phyloP scores from a whole-genome alignment of 2,888 invertebrate species.

The Hydriomena furcata region DNA sequence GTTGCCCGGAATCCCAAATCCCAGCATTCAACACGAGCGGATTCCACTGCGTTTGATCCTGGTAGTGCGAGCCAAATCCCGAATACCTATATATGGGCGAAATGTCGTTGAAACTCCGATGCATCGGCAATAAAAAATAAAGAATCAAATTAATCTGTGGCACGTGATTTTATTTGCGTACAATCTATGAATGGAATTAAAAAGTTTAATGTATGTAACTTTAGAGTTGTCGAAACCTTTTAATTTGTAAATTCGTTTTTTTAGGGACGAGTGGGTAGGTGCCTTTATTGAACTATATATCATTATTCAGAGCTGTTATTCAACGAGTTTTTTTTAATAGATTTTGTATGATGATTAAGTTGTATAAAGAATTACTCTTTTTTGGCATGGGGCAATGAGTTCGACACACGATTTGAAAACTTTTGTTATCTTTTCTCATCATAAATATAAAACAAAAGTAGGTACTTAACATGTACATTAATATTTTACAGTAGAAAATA shows the following conservation, averaged over 20 bases:
- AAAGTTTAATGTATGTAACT: no score
- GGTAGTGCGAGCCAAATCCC: conserved; percentile 43
- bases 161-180: no score
- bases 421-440: no score
- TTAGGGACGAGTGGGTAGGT: conserved; percentile 25
- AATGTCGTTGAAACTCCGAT: conserved; percentile 39
- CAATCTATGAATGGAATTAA: no score
- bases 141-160: no score
- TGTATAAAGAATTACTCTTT: no score
- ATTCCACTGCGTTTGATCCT: conserved; percentile 45
- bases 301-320: conserved; percentile 8
- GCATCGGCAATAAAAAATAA: conserved; percentile 15
- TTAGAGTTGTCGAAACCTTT: conserved; percentile 36
- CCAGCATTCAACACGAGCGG: conserved; percentile 43
- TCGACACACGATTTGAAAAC: no score
- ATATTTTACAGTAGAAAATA: no score
- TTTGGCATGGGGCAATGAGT: no score
- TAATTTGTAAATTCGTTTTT: conserved; percentile 33
- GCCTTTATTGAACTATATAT: conserved; percentile 31
- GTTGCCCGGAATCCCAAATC: conserved; percentile 39
- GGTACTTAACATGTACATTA: no score
- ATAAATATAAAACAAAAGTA: no score
- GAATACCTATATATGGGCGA: conserved; percentile 30
- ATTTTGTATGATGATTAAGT: no score
- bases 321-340: neutral